A percentile compares a stretch with the other conserved stretches of the same genome.
phyloP scores from a whole-genome alignment of 2,113 vertebrate genomes.

The Caloenas nicobarica region DNA sequence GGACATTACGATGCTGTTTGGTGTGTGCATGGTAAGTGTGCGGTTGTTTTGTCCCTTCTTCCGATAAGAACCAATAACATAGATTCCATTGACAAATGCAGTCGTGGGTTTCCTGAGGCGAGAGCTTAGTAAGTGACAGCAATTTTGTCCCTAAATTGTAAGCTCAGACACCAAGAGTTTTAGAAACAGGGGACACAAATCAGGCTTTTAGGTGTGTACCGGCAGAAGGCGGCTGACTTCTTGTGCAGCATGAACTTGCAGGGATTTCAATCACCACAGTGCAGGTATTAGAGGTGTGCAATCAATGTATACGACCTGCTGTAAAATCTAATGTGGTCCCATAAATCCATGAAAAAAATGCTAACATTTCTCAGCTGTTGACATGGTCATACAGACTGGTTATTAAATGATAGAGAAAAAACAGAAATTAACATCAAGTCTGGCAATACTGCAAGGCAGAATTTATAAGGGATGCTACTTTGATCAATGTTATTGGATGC shows the following conservation, averaged over 20 bases:
- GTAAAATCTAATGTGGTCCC: not conserved
- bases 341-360: not conserved
- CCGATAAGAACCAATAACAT: not conserved
- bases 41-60: not conserved
- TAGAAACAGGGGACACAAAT: not conserved
- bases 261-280: not conserved
- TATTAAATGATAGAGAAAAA: not conserved
- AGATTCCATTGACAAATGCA: slow-evolving; percentile 4
- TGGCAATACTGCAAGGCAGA: not conserved
- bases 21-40: not conserved
- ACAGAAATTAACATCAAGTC: not conserved
- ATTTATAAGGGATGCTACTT: not conserved
- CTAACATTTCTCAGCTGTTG: not conserved
- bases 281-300: not conserved
- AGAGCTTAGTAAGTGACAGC: not conserved
- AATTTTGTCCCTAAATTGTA: not conserved
- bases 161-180: not conserved
- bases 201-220: not conserved
- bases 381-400: not conserved
- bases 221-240: not conserved
- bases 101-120: not conserved
- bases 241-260: not conserved
- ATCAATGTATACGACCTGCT: not conserved
- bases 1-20: not conserved
- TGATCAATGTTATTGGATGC: not conserved